Evolutionary conservation across 2,888 invertebrate genomes (phyloP), one percentile per base, ranked within the genome.

Genomic region (Leptopterna dolabrata): DNA sequence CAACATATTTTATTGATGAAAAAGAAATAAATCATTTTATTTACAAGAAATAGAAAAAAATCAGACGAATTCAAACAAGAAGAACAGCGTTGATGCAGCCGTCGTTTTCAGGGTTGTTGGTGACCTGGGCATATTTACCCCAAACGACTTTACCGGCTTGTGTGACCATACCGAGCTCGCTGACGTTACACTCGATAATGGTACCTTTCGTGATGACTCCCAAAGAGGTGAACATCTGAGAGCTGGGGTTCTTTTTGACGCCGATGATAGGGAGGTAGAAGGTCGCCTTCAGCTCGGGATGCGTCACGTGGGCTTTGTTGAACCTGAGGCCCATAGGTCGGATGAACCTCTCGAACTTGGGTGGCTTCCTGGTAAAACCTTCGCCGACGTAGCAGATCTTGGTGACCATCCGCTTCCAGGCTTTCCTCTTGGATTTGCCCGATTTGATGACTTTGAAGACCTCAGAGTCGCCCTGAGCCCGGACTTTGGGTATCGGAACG

Each of bases 101-200:
- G 94, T 99, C 99, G 93, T 99, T 99, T 92, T 99, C 99, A 0
- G 99, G 99, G 93, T 99, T 97, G 92, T 99, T 99, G 0, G 99
- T 99, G 24, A 99, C 99, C 93, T 99, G 99, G 0, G 99, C 99
- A 92, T 98, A 99, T 93, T 99, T 99, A 88, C 99, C 99, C 99
- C 99, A 99, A 0, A 99, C 98, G 78, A 99, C 98, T 94, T 99
- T 99, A 88, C 99, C 99, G 11, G 97, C 97, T 92, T 99, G 98
- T 0, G 99, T 99, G 0, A 99, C 99, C 89, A 99, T 93, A 93
- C 99, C 99, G 89, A 99, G 93, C 92, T 99, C 99, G 7, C 98
- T 98, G 90, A 99, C 98, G 92, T 99, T 99, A 0, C 99, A 96
- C 94, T 99, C 99, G 88, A 99, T 96, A 0, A 99, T 95, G 0